Base-by-base conservation (phyloP, 2,888 invertebrate species). In the Cheilosia scutellata region DNA sequence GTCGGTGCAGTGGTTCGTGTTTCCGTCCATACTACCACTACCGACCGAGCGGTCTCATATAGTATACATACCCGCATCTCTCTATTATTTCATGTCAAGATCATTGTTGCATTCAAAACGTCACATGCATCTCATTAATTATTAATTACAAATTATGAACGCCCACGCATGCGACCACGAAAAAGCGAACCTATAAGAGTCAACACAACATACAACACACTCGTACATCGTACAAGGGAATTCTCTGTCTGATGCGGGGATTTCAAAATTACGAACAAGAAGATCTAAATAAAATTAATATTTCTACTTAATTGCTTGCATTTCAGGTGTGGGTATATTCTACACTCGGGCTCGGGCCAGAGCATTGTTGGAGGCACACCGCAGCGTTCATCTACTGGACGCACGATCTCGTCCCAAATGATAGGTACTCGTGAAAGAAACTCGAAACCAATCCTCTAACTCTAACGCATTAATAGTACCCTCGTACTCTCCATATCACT, bases 71-170 rank as follows among this genome's bases (percentile, higher is more conserved):
- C 27, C 25, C 51, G 20, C 51, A 27, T 51, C 51, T 5, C 37
- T 42, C 60, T 27, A 1, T 40, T n/a, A 7, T 31, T 31, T 44
- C 25, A 57, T 65, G 57, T 57, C 80, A 78, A 49, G 80, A 82
- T 76, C 57, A 76, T 57, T 79, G 68, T 87, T 74, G 87, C 84
- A 75, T 80, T 88, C 87, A 84, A 82, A 66, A 87, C 88, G 83
- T 88, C 88, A 87, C 82, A 87, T 88, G 88, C 86, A 88, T 87
- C 88, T 88, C 88, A 88, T 88, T 88, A 88, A 88, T 88, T 88
- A 87, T 88, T 88, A 88, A 88, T 88, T 88, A 84, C 86, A 88
- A 88, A 88, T 88, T 88, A 88, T 88, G 88, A 88, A 87, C 88
- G 87, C 88, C 88, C 87, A 88, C 88, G 88, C 88, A 88, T 88